A percentile compares a stretch with the other conserved stretches of the same genome.
Evolutionary conservation across 2,797 vertebrate genomes (phyloP).

Genomic region (Podarcis siculus): DNA sequence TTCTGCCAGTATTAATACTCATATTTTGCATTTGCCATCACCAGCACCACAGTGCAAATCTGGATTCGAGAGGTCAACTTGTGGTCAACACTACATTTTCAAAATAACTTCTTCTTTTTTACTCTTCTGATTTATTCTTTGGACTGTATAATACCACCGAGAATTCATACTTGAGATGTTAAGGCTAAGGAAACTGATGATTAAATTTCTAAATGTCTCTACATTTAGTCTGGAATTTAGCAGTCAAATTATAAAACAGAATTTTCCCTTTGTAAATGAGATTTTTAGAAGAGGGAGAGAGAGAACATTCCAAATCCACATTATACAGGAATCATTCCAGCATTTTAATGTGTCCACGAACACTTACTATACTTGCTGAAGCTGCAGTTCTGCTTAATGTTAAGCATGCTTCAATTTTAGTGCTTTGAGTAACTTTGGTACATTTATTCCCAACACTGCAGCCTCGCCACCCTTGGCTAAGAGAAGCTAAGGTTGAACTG

Average conservation of each 20-base stretch:
- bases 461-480: neutral
- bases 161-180: slow-evolving; percentile 49
- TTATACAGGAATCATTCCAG: slow-evolving; percentile 24
- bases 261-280: neutral
- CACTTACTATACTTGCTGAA: neutral
- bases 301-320: neutral
- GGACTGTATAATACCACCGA: slow-evolving; percentile 43
- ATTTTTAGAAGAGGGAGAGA: neutral
- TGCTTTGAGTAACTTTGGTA: neutral
- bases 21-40: slow-evolving; percentile 64
- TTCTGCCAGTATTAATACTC: slow-evolving; percentile 39
- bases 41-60: slow-evolving; percentile 60
- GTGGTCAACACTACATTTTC: slow-evolving; percentile 46
- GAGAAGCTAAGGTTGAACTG: neutral
- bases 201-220: slow-evolving; percentile 26
- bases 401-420: neutral
- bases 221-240: slow-evolving; percentile 25
- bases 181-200: slow-evolving; percentile 46
- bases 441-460: neutral
- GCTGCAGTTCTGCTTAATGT: neutral
- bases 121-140: slow-evolving; percentile 47
- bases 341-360: neutral
- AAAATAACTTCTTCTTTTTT: neutral
- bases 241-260: neutral
- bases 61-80: slow-evolving; percentile 55